These are phyloP conservation scores for Tethya wilhelma DNA, from an alignment of 37 sponge, comb jelly and placozoan species.

Conservation along the genomic window DNA sequence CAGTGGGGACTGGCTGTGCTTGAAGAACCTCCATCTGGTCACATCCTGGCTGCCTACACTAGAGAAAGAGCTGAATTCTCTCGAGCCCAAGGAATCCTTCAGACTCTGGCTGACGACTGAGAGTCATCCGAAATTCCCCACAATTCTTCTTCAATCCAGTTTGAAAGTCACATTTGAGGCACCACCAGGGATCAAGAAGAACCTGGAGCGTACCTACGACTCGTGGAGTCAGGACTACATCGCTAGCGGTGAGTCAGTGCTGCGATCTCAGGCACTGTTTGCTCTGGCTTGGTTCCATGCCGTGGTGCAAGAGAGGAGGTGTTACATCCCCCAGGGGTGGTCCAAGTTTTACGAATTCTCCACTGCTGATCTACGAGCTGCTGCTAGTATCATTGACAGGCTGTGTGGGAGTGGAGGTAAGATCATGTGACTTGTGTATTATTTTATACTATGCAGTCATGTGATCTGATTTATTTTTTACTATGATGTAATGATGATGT, in stretches of 20 bases:
- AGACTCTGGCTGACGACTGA: conserved; percentile 96
- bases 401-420: conserved; percentile 58
- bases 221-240: conserved; percentile 89
- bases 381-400: conserved; percentile 82
- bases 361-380: conserved; percentile 88
- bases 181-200: conserved; percentile 94
- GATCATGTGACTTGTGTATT: background rate
- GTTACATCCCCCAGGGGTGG: conserved; percentile 97
- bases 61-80: conserved; percentile 92
- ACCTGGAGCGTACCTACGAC: conserved; percentile 90
- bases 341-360: conserved; percentile 98
- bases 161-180: conserved; percentile 90
- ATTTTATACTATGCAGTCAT: background rate
- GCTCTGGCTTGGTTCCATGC: conserved; percentile 98
- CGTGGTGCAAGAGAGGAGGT: conserved; percentile 94
- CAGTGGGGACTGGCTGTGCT: conserved; percentile 94
- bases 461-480: background rate
- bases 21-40: conserved; percentile 98
- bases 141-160: conserved; percentile 87
- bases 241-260: conserved; percentile 51
- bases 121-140: conserved; percentile 88
- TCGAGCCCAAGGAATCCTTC: conserved; percentile 82
- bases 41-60: conserved; percentile 88
- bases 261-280: conserved; percentile 86
- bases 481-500: background rate